A percentile compares a stretch with the other conserved stretches of the same genome.
These are phyloP conservation scores for Odontamblyopus lacepedii DNA, from an alignment of 2,797 vertebrate genomes.

Conservation along the genomic window DNA sequence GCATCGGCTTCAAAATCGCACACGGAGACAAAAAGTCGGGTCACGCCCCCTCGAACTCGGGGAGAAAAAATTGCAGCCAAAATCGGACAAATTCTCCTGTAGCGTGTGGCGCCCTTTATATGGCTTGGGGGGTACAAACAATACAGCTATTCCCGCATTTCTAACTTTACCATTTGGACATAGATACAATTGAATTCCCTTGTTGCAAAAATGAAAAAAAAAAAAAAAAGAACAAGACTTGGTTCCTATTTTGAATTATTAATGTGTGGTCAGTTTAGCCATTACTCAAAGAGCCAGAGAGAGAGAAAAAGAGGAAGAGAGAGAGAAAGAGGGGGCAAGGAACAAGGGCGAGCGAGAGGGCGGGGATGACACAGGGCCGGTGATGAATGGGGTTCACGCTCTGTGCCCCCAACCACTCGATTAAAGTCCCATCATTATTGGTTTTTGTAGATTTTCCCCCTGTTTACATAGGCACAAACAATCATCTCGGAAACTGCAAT, in stretches of 20 bases:
- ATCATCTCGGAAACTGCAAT: background rate
- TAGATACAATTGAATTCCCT: background rate
- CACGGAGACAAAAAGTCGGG: too few relatives aligned
- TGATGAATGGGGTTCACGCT: conserved; percentile 17
- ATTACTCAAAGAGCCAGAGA: conserved; percentile 4
- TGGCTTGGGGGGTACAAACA: too few relatives aligned
- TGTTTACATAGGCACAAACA: conserved; percentile 10
- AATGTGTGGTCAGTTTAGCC: conserved; percentile 9
- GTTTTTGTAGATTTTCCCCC: conserved; percentile 6
- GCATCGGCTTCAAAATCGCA: too few relatives aligned
- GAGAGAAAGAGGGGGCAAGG: background rate
- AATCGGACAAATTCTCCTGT: too few relatives aligned
- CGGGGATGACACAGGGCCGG: background rate
- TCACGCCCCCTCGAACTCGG: too few relatives aligned
- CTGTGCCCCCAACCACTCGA: conserved; percentile 7
- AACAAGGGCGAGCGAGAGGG: conserved; percentile 5
- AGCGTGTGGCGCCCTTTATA: too few relatives aligned
- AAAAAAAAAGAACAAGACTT: background rate
- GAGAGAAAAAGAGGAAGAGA: background rate
- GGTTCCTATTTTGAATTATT: conserved; percentile 6
- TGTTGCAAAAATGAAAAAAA: background rate
- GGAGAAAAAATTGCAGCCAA: too few relatives aligned
- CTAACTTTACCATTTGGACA: too few relatives aligned
- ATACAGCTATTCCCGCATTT: background rate
- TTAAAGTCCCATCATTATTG: conserved; percentile 16